These are phyloP conservation scores for Caloenas nicobarica DNA, from an alignment of 2,113 vertebrate species.

Conservation along the genomic window DNA sequence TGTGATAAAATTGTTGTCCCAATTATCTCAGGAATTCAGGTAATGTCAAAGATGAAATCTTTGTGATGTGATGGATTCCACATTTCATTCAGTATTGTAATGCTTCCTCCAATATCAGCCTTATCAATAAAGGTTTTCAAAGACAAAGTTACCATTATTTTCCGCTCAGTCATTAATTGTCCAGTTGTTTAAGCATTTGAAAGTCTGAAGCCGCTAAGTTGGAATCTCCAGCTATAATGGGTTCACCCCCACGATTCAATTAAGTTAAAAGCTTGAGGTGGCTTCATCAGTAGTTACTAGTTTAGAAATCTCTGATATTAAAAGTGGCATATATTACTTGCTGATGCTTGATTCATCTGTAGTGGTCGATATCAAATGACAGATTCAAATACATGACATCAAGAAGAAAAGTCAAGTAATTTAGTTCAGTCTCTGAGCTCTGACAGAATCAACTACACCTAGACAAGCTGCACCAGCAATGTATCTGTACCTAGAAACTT, in stretches of 20 bases:
- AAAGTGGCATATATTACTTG: not conserved
- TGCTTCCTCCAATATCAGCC: not conserved
- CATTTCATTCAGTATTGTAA: not conserved
- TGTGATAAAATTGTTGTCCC: not conserved
- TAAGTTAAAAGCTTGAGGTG: not conserved
- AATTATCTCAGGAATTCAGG: not conserved
- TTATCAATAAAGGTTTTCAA: not conserved
- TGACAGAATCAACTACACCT: not conserved
- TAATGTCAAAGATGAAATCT: not conserved
- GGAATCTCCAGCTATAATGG: not conserved
- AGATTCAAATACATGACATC: not conserved
- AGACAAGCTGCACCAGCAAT: not conserved
- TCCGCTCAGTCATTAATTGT: not conserved
- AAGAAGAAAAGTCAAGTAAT: not conserved
- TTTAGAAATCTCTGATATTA: not conserved
- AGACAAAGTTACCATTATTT: not conserved
- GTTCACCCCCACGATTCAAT: not conserved
- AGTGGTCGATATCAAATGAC: not conserved
- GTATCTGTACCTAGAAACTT: not conserved
- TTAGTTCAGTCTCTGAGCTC: not conserved
- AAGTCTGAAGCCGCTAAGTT: not conserved
- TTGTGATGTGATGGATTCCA: not conserved
- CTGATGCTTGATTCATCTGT: not conserved
- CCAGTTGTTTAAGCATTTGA: not conserved
- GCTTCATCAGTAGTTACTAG: not conserved